phyloP scores from a whole-genome alignment of 2,797 vertebrate species.

The Diglossa cyanea region DNA sequence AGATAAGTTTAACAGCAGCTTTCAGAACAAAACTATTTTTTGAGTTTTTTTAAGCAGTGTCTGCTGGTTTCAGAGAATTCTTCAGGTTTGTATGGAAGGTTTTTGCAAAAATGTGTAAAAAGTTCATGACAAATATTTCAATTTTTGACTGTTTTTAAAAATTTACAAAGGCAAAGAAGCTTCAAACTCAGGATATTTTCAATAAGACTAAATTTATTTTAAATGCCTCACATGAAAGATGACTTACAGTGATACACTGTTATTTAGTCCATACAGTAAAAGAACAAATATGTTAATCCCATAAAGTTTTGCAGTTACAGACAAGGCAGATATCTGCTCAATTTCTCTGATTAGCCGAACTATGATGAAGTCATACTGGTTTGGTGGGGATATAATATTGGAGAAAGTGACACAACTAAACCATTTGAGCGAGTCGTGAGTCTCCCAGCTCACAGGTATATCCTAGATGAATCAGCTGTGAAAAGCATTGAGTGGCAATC shows the following conservation, averaged over 20 bases:
- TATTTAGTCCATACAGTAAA: background rate
- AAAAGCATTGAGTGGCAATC: background rate
- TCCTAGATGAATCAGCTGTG: background rate
- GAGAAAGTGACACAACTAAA: background rate
- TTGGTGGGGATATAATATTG: background rate
- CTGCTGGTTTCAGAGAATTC: background rate
- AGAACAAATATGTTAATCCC: background rate
- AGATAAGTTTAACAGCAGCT: background rate
- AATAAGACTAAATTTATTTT: background rate
- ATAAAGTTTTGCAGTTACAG: background rate
- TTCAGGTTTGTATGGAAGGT: fast-evolving
- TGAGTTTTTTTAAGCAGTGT: background rate
- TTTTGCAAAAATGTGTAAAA: background rate
- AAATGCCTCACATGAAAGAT: background rate
- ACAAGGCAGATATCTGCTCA: background rate
- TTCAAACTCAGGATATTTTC: background rate
- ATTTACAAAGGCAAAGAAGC: background rate
- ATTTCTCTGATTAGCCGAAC: background rate
- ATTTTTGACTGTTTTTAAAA: background rate
- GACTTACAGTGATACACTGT: fast-evolving
- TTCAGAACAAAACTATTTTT: background rate
- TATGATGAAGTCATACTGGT: background rate
- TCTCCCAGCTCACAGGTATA: background rate
- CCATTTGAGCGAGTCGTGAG: background rate
- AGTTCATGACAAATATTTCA: background rate